phyloP scores from a whole-genome alignment of 2,888 invertebrate species.

The Caenorhabditis becei region DNA sequence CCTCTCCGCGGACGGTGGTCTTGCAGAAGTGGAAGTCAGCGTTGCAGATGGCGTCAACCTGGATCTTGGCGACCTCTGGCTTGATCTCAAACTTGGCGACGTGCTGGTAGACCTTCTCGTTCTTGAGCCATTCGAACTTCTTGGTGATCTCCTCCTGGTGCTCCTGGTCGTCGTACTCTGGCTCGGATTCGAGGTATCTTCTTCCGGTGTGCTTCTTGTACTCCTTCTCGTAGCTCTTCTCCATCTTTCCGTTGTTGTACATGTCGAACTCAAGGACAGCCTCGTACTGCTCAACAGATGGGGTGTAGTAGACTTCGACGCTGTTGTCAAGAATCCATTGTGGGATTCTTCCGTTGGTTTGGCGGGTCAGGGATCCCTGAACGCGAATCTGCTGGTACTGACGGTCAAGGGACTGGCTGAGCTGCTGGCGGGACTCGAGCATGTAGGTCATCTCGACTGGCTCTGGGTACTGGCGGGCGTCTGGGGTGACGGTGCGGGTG shows the following conservation, averaged over 20 bases:
- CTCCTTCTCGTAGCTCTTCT: constrained; percentile 53
- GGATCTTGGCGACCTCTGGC: constrained; percentile 50
- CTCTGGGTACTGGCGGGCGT: constrained; percentile 68
- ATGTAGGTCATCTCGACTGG: constrained; percentile 62
- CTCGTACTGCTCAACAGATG: constrained; percentile 50
- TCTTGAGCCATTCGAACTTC: constrained; percentile 61
- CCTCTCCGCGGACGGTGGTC: constrained; percentile 60
- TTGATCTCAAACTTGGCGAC: constrained; percentile 59
- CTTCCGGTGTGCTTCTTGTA: constrained; percentile 54
- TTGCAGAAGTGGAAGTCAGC: constrained; percentile 64
- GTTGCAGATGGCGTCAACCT: constrained; percentile 63
- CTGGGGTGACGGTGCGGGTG: constrained; percentile 63
- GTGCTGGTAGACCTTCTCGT: constrained; percentile 66
- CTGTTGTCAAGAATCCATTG: constrained; percentile 59
- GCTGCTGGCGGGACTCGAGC: constrained; percentile 44
- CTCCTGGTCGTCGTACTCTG: constrained; percentile 60
- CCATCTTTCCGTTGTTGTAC: constrained; percentile 59
- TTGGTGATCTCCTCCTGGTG: constrained; percentile 52
- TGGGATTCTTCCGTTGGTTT: constrained; percentile 46
- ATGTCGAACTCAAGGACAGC: constrained; percentile 57
- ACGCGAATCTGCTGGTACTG: constrained; percentile 52
- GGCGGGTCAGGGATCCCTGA: constrained; percentile 59
- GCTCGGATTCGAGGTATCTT: constrained; percentile 50
- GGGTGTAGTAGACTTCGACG: constrained; percentile 61
- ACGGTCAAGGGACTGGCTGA: constrained; percentile 44